Evolutionary conservation across 2,888 invertebrate species (phyloP), one percentile per base, ranked within the genome.

Genomic region (Apoderus coryli): DNA sequence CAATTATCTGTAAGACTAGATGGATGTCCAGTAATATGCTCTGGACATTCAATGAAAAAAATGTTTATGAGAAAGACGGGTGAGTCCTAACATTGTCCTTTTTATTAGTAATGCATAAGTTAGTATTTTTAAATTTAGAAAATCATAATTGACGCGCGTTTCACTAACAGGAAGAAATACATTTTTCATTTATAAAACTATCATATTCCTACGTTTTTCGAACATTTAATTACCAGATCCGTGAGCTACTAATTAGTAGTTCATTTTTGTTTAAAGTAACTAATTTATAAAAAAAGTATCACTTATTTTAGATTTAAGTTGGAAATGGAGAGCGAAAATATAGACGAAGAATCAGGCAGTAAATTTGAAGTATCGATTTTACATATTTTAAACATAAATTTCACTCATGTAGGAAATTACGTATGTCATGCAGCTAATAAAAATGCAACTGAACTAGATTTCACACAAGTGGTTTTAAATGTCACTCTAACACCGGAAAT

Each of bases 371-470:
- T 57, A 29, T 63, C 57, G 29, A 64, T 63, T 34, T 52, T 73
- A 25, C 62, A 63, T 34, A 63, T 74, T 38, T 52, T 60, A 23
- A 58, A 63, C 43, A 60, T 69, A 12, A 63, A 61, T 43, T 58
- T 67, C 34, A 57, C 61, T 30, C 72, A 74, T 49, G 61, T 61
- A 28, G 74, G 73, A 13, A 64, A 65, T 46, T 74, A 72, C 45
- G 64, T 64, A 1, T 76, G 75, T 46, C 60, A 60, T 45, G 63
- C 45, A 4, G 40, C 63, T 11, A 57, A 59, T 22, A 53, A 49
- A 29, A 58, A 59, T 29, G 56, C 55, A 28, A 48, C 48, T 32
- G 47, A 49, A 31, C 36, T 53, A 29, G 54, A 50, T 43, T 46
- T 57, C 31, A 45, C 43, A 28, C 44, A 52, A 37, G 49, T 53